A percentile compares a stretch with the other conserved stretches of the same genome.
Conservation (phyloP, 2,888 invertebrate genomes). For the Phymatocera aterrima region DNA sequence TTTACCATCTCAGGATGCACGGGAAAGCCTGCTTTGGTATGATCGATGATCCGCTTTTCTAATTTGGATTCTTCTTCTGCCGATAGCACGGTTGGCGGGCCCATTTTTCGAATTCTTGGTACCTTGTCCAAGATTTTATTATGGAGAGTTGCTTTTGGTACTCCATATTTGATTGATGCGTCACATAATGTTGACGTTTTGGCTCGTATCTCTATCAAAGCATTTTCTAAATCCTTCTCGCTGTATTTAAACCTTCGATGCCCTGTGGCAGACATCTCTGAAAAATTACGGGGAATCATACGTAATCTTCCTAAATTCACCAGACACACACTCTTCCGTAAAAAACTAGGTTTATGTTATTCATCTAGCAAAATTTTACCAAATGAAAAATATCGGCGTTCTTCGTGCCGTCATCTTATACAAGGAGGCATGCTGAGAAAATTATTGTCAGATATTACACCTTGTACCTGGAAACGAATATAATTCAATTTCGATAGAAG, state of each 20-base stretch:
- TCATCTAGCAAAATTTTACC: too few species aligned
- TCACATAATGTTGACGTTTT: neutral
- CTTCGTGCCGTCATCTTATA: too few species aligned
- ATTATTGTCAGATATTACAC: too few species aligned
- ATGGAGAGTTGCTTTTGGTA: constrained; percentile 45
- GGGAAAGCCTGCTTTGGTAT: constrained; percentile 50
- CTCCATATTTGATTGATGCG: constrained; percentile 26
- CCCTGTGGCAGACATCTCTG: too few species aligned
- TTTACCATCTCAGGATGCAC: constrained; percentile 49
- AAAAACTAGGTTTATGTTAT: too few species aligned
- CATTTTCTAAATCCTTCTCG: neutral
- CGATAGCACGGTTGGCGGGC: constrained; percentile 44
- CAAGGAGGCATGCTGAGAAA: too few species aligned
- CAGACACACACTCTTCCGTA: too few species aligned
- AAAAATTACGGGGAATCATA: too few species aligned
- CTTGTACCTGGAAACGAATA: neutral
- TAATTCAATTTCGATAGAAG: neutral
- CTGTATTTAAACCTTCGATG: neutral
- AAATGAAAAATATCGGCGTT: too few species aligned
- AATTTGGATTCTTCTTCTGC: constrained; percentile 43
- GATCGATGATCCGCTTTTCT: constrained; percentile 51
- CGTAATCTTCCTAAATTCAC: too few species aligned
- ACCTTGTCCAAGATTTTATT: constrained; percentile 41
- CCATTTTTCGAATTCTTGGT: constrained; percentile 43
- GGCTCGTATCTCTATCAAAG: neutral